Evolutionary conservation across 2,113 vertebrate genomes (phyloP).

Genomic region (Ceyx cyanopectus): DNA sequence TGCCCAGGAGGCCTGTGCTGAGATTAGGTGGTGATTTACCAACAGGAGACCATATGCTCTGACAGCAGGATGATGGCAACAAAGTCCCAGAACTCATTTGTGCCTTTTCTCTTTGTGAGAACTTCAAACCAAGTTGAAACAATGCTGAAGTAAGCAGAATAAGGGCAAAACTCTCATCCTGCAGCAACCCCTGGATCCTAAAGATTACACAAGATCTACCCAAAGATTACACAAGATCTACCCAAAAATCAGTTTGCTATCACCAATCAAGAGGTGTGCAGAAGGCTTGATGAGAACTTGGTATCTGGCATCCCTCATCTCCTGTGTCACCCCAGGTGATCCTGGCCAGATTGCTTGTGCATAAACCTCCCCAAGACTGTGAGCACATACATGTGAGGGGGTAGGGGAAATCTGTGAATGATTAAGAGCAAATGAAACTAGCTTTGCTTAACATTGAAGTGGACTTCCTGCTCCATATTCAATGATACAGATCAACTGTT

Average conservation of each 20-base stretch:
- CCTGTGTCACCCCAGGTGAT: background rate
- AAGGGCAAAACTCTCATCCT: background rate
- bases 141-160: background rate
- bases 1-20: background rate
- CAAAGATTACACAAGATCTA: background rate
- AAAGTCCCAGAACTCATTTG: background rate
- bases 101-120: background rate
- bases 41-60: background rate
- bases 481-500: background rate
- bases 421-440: background rate
- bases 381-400: background rate
- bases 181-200: background rate
- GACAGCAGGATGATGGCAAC: background rate
- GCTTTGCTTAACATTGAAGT: background rate
- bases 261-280: background rate
- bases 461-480: background rate
- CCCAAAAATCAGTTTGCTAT: background rate
- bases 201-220: background rate
- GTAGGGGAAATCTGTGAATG: background rate
- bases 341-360: background rate
- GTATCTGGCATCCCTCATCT: background rate
- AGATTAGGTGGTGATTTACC: background rate
- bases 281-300: background rate
- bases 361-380: fast-evolving
- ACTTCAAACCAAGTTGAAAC: background rate